Evolutionary conservation across 2,888 invertebrate genomes (phyloP).

Genomic region (Morpho achilles): DNA sequence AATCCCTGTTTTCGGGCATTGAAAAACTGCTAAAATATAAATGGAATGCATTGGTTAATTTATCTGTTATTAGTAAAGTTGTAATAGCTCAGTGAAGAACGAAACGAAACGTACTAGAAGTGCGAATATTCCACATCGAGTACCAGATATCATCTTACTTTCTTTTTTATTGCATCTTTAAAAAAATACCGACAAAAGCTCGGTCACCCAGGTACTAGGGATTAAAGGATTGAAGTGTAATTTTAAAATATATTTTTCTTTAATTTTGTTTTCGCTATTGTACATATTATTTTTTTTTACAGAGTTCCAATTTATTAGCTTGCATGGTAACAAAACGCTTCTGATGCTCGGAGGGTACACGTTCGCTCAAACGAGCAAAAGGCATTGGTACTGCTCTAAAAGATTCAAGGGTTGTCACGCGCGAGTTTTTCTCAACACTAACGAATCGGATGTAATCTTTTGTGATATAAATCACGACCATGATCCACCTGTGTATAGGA

Average conservation of each 20-base stretch:
- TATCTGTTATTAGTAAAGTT: too few species aligned
- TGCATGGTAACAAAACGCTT: constrained; percentile 36
- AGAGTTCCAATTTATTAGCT: constrained; percentile 38
- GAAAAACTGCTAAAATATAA: too few species aligned
- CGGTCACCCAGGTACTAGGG: too few species aligned
- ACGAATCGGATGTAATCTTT: constrained; percentile 32
- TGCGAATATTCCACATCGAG: too few species aligned
- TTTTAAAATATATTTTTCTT: too few species aligned
- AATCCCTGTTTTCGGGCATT: too few species aligned
- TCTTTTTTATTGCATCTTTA: too few species aligned
- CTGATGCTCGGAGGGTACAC: constrained; percentile 49
- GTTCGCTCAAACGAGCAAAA: constrained; percentile 39
- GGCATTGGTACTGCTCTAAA: constrained; percentile 53
- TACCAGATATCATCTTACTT: too few species aligned
- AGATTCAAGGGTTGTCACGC: constrained; percentile 49
- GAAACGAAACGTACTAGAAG: too few species aligned
- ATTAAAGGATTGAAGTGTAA: neutral
- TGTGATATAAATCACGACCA: constrained; percentile 40
- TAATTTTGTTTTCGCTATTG: neutral
- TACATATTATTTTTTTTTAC: constrained; percentile 26
- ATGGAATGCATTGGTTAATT: too few species aligned
- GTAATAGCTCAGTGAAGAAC: too few species aligned
- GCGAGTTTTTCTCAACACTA: constrained; percentile 36
- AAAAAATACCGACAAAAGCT: too few species aligned
- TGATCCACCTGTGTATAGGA: constrained; percentile 35